phyloP scores from a whole-genome alignment of 2,113 vertebrate genomes.

The Protobothrops mucrosquamatus region DNA sequence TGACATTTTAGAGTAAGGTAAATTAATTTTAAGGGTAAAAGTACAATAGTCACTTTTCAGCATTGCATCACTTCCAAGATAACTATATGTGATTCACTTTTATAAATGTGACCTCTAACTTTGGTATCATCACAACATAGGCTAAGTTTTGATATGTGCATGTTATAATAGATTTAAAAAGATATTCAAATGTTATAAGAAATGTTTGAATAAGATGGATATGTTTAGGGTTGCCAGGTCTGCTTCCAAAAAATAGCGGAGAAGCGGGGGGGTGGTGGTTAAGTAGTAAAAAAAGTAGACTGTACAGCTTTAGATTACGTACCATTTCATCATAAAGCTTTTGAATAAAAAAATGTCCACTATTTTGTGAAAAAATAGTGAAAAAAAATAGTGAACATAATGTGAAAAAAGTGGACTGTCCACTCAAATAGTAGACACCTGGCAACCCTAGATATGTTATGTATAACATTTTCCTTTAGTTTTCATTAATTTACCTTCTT shows the following conservation, averaged over 20 bases:
- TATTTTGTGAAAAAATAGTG: no score
- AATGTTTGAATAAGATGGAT: neutral
- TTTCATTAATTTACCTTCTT: neutral
- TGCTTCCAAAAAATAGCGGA: no score
- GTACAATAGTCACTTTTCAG: neutral
- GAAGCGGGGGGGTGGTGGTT: no score
- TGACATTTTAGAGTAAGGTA: neutral
- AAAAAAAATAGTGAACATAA: no score
- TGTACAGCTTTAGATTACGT: no score
- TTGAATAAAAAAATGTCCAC: no score
- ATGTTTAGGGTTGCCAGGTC: no score
- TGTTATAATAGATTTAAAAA: neutral
- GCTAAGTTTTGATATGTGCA: neutral
- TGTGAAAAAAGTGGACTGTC: no score
- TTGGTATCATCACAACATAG: neutral
- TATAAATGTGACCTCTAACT: neutral
- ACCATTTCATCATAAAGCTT: no score
- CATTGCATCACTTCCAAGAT: neutral
- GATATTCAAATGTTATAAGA: neutral
- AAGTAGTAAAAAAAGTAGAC: no score
- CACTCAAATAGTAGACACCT: no score
- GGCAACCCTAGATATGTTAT: neutral
- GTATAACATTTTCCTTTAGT: neutral
- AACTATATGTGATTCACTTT: neutral
- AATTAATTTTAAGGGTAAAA: neutral